phyloP scores from a whole-genome alignment of 2,113 vertebrate genomes.

The Lepus americanus region DNA sequence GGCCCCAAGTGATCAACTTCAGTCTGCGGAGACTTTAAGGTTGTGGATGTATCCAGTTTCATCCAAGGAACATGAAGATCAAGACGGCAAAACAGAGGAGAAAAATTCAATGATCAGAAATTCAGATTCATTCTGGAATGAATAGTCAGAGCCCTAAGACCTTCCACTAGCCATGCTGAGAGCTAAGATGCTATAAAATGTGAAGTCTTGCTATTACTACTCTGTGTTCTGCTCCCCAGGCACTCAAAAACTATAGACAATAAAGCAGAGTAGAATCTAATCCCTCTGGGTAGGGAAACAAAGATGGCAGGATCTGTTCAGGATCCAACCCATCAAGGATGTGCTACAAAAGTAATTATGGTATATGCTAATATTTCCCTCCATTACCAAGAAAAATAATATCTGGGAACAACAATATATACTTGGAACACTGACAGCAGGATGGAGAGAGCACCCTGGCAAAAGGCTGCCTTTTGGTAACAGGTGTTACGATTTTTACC shows the following conservation, averaged over 20 bases:
- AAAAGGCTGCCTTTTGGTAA: background rate
- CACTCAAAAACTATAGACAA: background rate
- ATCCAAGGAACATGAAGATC: background rate
- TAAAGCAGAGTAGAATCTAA: background rate
- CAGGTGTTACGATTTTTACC: background rate
- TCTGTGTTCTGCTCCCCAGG: background rate
- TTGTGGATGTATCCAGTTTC: background rate
- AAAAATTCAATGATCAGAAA: conserved; percentile 27
- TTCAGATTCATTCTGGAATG: background rate
- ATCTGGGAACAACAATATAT: background rate
- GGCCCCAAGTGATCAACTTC: background rate
- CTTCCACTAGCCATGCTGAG: background rate
- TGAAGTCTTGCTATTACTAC: background rate
- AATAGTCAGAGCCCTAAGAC: background rate
- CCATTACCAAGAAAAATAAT: background rate
- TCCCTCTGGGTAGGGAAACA: background rate
- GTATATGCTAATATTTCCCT: background rate
- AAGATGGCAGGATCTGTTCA: background rate
- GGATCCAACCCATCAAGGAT: background rate
- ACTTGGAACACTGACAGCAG: background rate
- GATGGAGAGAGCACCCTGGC: background rate
- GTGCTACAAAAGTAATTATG: background rate
- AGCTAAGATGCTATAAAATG: background rate
- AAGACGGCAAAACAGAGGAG: background rate
- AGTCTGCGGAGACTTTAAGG: background rate